Base-by-base conservation (phyloP, 2,888 invertebrate genomes). In the Cecidostiba fungosa region DNA sequence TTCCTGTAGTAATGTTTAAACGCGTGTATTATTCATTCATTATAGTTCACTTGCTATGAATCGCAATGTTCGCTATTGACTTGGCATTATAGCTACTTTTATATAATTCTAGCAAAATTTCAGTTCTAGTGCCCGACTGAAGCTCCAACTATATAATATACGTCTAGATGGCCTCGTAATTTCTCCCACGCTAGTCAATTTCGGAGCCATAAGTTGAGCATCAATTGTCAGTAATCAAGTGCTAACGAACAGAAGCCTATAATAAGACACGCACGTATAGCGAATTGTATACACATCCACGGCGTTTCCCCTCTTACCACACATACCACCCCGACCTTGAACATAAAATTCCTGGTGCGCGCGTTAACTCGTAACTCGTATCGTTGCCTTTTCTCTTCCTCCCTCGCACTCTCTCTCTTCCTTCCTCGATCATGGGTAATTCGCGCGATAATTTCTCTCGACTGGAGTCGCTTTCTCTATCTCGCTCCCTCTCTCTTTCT, bases 401-500 rank as follows among this genome's bases (percentile, higher is more conserved):
- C 16, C 23, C 32, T 23, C 36, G n/a, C 59, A 23, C 62, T 3
- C 4, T 66, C 66, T 4, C 47, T 26, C 82, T 43, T 19, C 74
- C 47, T 66, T 32, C 77, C 59, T 72, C 80, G 80, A 81, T 81
- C 86, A 77, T 12, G 73, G 77, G 74, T 84, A 78, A 86, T 86
- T 86, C 84, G 80, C 77, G 77, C 62, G 83, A 83, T 86, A 86
- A 86, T 86, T 86, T 80, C 84, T 84, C 84, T 50, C 69, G 32
- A 29, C 77, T 74, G 26, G 66, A 59, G 32, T 66, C 73, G n/a
- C 62, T 16, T 26, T 72, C 66, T 26, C 50, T 76, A 10, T 69
- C 50, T 12, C 70, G 26, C 83, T 59, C 73, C n/a, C n/a, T 72
- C 66, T 26, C 50, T 76, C n/a, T n/a, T n/a, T n/a, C n/a, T n/a